Evolutionary conservation across 2,113 vertebrate genomes (phyloP), one percentile per base, ranked within the genome.

Genomic region (Notarius lentiginosus): DNA sequence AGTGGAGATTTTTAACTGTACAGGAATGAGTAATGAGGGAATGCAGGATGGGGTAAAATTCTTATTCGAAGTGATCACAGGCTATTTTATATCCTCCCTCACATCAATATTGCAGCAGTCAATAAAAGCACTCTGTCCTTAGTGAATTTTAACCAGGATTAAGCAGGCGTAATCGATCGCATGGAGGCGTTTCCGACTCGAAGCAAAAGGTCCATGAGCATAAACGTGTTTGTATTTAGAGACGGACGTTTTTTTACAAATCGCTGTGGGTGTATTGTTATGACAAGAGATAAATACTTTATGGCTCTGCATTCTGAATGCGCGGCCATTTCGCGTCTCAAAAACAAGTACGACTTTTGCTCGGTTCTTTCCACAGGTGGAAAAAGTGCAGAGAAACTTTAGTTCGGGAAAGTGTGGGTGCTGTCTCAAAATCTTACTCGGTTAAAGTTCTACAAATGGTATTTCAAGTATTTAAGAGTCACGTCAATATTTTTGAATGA

Each of bases 81-180:
- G 87, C 91, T 88, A 88, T 93, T 90, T 87, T 93, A n/a, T 80
- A 86, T 84, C 90, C 82, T 79, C 3, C 89, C 91, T 91, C 83
- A 70, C 89, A 90, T 89, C 83, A 82, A 88, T 84, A 84, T 89
- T 87, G 84, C 82, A 88, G 60, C 61, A 83, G 80, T 91, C 92
- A 93, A 93, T 92, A 91, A 92, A 90, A 89, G 2, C 89, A 91
- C 83, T 93, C 83, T n/a, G 66, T 91, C 89, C 89, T 82, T 68
- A 87, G 70, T 49, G 88, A 89, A 88, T 82, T 80, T 83, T 22
- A 87, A 75, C 87, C 84, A 76, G 88, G 72, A 89, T 89, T 86
- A 86, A 89, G 34, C 81, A 61, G 41, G 60, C 53, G 11, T 30
- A 11, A 83, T 89, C 88, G 7, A 89, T 88, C 34, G 53, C 55